Base-by-base conservation (phyloP, 2,888 invertebrate genomes). In the Erebia aethiops region DNA sequence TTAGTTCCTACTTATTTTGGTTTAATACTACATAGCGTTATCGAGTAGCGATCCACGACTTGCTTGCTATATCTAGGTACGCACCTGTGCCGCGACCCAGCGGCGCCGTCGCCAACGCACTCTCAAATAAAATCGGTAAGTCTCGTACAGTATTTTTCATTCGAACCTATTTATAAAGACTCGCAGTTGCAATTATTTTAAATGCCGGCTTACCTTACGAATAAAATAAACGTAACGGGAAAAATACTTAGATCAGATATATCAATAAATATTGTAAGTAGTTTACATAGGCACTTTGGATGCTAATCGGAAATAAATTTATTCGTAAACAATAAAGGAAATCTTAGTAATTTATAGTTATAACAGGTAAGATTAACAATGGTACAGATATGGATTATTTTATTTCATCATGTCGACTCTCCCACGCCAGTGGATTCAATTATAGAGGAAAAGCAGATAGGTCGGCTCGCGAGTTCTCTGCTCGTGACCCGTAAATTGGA, bases 401-500 rank as follows among this genome's bases (percentile, higher is more conserved):
- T 87, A 88, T 91, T 88, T 87, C 84, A 84, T 83, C 84, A 81
- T 86, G 86, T 87, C 84, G 81, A 88, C 88, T 88, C 89, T 93
- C 92, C 92, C 92, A 93, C 92, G 92, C 91, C 87, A 86, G 89
- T 87, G 92, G 87, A 92, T 93, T 92, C 92, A 92, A 93, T 92
- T 93, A 93, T 92, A 88, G 90, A 88, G 88, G 88, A 88, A 90
- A 91, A 87, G 90, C 86, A 92, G 92, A 92, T 93, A 92, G 92
- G 91, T 92, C 90, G 91, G 84, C 85, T 84, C 84, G 87, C 91
- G 88, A 91, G 91, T 88, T 90, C 89, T 90, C 87, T 85, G 90
- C 85, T 91, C 92, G 92, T 93, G 92, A 92, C 92, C 92, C 86
- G 92, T 92, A 92, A 92, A 92, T 92, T 92, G 92, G 92, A 91